phyloP scores from a whole-genome alignment of 1,140 invertebrate genomes.

The Bombus breviceps region DNA sequence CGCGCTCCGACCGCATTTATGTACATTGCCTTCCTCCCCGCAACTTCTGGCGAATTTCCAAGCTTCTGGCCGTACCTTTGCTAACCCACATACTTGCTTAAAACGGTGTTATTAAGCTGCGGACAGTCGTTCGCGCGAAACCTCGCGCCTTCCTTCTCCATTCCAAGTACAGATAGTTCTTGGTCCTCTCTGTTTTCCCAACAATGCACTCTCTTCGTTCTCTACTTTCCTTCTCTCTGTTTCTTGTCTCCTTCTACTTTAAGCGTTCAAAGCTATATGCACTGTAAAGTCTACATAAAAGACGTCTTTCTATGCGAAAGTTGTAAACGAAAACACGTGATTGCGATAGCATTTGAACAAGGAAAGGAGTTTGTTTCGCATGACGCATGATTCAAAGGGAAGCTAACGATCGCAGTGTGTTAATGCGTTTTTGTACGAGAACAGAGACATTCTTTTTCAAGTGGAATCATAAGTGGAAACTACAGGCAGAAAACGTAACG shows the following conservation, averaged over 20 bases:
- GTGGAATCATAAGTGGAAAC: background rate
- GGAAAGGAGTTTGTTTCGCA: no score
- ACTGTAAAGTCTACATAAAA: background rate
- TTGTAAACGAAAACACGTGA: constrained; percentile 30
- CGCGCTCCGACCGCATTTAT: constrained; percentile 46
- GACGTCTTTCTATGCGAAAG: constrained; percentile 7
- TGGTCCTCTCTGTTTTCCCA: background rate
- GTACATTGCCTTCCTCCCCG: background rate
- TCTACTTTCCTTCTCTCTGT: background rate
- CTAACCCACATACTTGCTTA: constrained; percentile 71
- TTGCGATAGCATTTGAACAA: background rate
- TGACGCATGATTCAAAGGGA: background rate
- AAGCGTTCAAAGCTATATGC: no score
- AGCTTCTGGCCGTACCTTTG: constrained; percentile 54
- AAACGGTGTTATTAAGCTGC: constrained; percentile 64
- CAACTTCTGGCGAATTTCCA: constrained; percentile 65
- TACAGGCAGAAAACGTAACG: background rate
- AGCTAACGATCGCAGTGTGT: no score
- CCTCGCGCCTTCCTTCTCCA: background rate
- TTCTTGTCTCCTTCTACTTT: background rate
- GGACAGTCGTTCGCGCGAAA: constrained; percentile 41
- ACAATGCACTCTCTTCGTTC: constrained; percentile 14
- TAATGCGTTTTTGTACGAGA: no score
- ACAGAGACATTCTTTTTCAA: background rate
- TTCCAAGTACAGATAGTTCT: background rate